A percentile compares a stretch with the other conserved stretches of the same genome.
Evolutionary conservation across 1,140 invertebrate species (phyloP).

Genomic region (Euborellia annulipes): DNA sequence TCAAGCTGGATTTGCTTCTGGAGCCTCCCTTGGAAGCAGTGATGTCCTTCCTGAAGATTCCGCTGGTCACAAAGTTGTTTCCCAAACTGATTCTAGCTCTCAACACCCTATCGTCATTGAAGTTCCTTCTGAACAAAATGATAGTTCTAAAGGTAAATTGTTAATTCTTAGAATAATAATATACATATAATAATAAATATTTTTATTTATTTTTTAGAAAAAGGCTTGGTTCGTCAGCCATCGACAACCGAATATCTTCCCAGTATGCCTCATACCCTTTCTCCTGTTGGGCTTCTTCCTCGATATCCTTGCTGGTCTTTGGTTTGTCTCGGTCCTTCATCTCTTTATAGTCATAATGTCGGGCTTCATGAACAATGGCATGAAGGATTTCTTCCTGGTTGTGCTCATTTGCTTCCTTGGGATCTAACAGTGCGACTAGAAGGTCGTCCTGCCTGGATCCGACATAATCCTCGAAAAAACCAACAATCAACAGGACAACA

Average conservation of each 20-base stretch:
- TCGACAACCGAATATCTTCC: conserved; percentile 82
- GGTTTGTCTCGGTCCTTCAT: conserved; percentile 75
- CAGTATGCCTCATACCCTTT: conserved; percentile 71
- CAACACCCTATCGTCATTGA: conserved; percentile 4
- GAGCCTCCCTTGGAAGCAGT: conserved; percentile 13
- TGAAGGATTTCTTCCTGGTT: conserved; percentile 69
- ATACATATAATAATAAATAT: too few relatives aligned
- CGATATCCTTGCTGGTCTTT: conserved; percentile 88
- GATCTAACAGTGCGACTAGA: conserved; percentile 62
- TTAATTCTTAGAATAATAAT: background rate
- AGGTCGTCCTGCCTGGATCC: background rate
- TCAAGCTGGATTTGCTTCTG: conserved; percentile 14
- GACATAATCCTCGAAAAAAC: conserved; percentile 2
- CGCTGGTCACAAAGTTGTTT: background rate
- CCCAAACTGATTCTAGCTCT: conserved; percentile 3
- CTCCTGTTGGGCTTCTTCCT: conserved; percentile 61
- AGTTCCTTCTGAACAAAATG: background rate
- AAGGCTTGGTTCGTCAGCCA: conserved; percentile 46
- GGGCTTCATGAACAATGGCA: conserved; percentile 62
- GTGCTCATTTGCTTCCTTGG: conserved; percentile 89
- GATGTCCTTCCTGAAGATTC: conserved; percentile 10
- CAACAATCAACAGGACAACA: background rate
- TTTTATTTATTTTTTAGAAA: conserved; percentile 29
- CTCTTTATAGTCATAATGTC: conserved; percentile 78
- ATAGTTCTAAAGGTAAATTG: conserved; percentile 10